Conservation (phyloP, 2,888 invertebrate genomes). For the Pterobdella sp. region DNA sequence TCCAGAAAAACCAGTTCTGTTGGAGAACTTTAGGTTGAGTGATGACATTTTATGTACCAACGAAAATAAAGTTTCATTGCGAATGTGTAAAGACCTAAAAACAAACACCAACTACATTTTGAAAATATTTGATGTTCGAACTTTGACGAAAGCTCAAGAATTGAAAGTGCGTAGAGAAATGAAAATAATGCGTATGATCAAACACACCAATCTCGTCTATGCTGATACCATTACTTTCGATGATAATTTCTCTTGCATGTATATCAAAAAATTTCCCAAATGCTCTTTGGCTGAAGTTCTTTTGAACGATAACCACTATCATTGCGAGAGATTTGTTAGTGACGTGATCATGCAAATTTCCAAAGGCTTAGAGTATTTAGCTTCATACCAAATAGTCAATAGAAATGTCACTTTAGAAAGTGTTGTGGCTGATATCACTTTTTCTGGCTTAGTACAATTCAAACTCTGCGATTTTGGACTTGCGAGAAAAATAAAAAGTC, state of each 20-base stretch:
- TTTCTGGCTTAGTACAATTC: not conserved
- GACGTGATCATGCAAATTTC: conserved; percentile 14
- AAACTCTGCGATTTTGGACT: conserved; percentile 25
- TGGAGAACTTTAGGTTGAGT: not conserved
- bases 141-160: not conserved
- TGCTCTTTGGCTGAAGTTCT: not conserved
- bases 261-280: conserved; percentile 18
- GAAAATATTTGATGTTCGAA: conserved; percentile 17
- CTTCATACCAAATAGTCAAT: not conserved
- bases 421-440: conserved; percentile 5
- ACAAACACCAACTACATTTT: conserved; percentile 9
- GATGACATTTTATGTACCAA: conserved; percentile 6
- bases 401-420: conserved; percentile 22
- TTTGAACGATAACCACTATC: conserved; percentile 4
- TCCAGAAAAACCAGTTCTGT: not conserved
- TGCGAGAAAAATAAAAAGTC: conserved; percentile 15
- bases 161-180: conserved; percentile 14
- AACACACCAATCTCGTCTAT: conserved; percentile 15
- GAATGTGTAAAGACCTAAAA: conserved; percentile 14
- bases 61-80: not conserved
- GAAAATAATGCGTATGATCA: conserved; percentile 6
- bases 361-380: conserved; percentile 7
- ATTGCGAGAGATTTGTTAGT: conserved; percentile 18
- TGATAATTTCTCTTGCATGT: conserved; percentile 2
- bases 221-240: not conserved